A percentile compares a stretch with the other conserved stretches of the same genome.
Conservation (phyloP, 2,888 invertebrate genomes). For the Linnaemya vulpina region DNA sequence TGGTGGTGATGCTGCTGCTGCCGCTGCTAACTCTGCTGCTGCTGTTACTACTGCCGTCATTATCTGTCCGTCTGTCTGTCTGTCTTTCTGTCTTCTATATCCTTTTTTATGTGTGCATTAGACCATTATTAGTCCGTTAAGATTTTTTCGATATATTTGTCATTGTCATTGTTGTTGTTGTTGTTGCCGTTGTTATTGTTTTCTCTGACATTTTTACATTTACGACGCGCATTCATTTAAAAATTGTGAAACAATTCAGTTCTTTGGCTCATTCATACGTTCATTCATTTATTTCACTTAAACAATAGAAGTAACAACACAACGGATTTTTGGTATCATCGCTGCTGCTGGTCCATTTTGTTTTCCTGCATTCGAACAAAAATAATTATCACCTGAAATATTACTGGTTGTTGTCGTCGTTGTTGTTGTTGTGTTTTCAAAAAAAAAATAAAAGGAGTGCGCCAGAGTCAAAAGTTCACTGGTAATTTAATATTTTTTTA, state of each 20-base stretch:
- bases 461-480: slow-evolving; percentile 59
- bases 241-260: slow-evolving; percentile 53
- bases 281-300: slow-evolving; percentile 68
- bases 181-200: slow-evolving; percentile 36
- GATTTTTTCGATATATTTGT: slow-evolving; percentile 65
- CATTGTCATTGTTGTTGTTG: slow-evolving; percentile 37
- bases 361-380: background rate
- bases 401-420: no score
- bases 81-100: slow-evolving; percentile 22
- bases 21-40: slow-evolving; percentile 12
- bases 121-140: slow-evolving; percentile 72
- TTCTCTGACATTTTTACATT: slow-evolving; percentile 55
- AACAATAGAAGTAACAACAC: slow-evolving; percentile 55
- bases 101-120: slow-evolving; percentile 58
- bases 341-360: slow-evolving; percentile 19
- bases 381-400: slow-evolving; percentile 4
- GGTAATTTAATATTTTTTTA: background rate
- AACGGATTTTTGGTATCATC: slow-evolving; percentile 51
- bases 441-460: slow-evolving; percentile 53
- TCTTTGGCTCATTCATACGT: slow-evolving; percentile 32
- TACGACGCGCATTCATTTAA: slow-evolving; percentile 58
- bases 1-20: no score
- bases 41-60: slow-evolving; percentile 14
- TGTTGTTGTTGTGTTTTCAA: slow-evolving; percentile 4
- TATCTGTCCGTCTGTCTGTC: slow-evolving; percentile 4